These are phyloP conservation scores for Plotosus lineatus DNA, from an alignment of 2,113 vertebrate species.

Conservation along the genomic window DNA sequence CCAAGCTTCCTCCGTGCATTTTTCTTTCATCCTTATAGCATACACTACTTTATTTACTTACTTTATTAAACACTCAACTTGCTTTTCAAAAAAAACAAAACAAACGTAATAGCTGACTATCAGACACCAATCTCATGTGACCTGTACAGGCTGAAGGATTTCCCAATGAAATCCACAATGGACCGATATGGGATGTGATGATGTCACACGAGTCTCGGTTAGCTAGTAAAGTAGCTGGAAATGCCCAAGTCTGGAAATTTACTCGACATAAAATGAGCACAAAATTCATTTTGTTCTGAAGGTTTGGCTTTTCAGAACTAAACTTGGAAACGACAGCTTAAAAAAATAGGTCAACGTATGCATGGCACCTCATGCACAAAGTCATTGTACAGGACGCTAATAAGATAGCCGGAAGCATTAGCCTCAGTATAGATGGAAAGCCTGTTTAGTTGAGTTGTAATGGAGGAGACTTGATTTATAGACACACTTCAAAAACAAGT, in stretches of 20 bases:
- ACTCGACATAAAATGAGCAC: background rate
- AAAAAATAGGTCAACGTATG: too few relatives aligned
- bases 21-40: background rate
- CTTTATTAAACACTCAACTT: background rate
- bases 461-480: background rate
- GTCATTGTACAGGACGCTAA: background rate
- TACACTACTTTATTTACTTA: background rate
- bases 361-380: too few relatives aligned
- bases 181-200: background rate
- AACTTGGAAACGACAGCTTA: too few relatives aligned
- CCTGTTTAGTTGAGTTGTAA: background rate
- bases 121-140: background rate
- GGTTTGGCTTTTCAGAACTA: background rate
- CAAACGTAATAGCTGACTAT: too few relatives aligned
- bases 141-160: background rate
- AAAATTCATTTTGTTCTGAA: background rate
- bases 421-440: too few relatives aligned
- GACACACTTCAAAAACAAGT: background rate
- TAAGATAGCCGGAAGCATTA: background rate
- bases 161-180: background rate
- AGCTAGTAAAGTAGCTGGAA: background rate
- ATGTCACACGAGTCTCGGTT: background rate
- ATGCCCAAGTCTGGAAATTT: background rate
- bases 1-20: background rate
- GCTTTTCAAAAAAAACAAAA: too few relatives aligned